Conservation (phyloP, 2,888 invertebrate species). For the Ochropleura plecta region DNA sequence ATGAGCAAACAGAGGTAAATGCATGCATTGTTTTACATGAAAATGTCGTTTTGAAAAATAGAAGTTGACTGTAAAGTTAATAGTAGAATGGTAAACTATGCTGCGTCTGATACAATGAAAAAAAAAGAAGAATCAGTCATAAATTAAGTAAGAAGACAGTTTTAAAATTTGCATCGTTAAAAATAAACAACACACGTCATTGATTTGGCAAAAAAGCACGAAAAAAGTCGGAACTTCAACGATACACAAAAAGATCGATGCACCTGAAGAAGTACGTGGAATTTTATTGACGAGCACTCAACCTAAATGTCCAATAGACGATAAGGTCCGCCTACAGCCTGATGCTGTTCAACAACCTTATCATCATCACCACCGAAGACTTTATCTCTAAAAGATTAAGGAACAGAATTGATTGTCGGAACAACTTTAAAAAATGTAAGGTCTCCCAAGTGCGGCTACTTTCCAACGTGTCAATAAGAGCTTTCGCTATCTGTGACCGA, state of each 20-base stretch:
- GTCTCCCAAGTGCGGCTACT: conserved; percentile 78
- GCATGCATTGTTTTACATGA: conserved; percentile 66
- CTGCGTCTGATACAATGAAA: conserved; percentile 3
- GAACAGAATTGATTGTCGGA: conserved; percentile 64
- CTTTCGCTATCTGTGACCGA: conserved; percentile 89
- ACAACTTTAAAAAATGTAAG: conserved; percentile 67
- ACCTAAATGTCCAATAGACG: conserved; percentile 84
- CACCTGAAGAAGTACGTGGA: conserved; percentile 61
- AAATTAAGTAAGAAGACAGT: conserved; percentile 15
- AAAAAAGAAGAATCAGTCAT: not conserved
- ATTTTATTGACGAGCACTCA: conserved; percentile 76
- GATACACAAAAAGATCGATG: conserved; percentile 63
- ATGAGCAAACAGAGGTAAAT: conserved; percentile 66
- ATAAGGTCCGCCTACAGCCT: conserved; percentile 81
- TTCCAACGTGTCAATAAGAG: conserved; percentile 89
- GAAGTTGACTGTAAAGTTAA: conserved; percentile 43
- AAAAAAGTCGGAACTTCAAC: conserved; percentile 48
- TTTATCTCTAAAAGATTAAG: conserved; percentile 67
- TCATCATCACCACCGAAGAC: conserved; percentile 44
- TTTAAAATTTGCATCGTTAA: conserved; percentile 27
- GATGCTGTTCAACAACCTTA: conserved; percentile 61
- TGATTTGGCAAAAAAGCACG: conserved; percentile 16
- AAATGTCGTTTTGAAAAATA: conserved; percentile 56
- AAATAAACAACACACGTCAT: conserved; percentile 12
- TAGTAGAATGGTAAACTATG: conserved; percentile 52